A percentile compares a stretch with the other conserved stretches of the same genome.
phyloP scores from a whole-genome alignment of 2,113 vertebrate genomes.

The Trogon melanurus region DNA sequence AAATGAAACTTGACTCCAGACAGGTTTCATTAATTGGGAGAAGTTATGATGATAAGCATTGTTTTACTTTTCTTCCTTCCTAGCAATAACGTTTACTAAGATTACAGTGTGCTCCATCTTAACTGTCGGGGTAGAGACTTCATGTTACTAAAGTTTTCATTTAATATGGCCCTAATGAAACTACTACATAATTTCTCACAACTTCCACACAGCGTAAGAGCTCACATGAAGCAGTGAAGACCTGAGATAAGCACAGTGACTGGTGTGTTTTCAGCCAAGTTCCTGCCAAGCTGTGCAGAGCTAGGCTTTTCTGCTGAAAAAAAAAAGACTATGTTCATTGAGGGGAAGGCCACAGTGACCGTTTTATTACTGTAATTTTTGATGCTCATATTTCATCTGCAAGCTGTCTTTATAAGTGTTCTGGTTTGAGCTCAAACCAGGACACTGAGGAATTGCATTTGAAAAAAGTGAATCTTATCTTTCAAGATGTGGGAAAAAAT shows the following conservation, averaged over 20 bases:
- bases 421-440: no score
- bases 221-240: not conserved
- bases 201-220: not conserved
- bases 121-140: conserved; percentile 31
- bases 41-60: conserved; percentile 65
- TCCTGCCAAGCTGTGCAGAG: not conserved
- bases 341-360: rapidly evolving
- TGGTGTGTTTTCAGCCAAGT: not conserved
- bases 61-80: conserved; percentile 47
- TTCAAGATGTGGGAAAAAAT: not conserved
- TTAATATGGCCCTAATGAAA: not conserved
- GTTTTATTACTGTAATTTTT: not conserved
- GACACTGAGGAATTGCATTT: not conserved
- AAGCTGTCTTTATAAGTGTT: not conserved
- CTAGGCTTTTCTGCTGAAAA: not conserved
- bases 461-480: not conserved
- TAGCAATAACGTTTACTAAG: conserved; percentile 23
- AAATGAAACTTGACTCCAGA: conserved; percentile 66
- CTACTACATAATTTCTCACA: not conserved
- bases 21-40: conserved; percentile 68
- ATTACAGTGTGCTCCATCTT: conserved; percentile 55
- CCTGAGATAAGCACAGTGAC: not conserved
- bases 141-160: conserved; percentile 13
- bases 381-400: rapidly evolving
- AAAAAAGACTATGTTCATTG: not conserved